phyloP scores from a whole-genome alignment of 2,797 vertebrate species.

The Forpus xanthops region DNA sequence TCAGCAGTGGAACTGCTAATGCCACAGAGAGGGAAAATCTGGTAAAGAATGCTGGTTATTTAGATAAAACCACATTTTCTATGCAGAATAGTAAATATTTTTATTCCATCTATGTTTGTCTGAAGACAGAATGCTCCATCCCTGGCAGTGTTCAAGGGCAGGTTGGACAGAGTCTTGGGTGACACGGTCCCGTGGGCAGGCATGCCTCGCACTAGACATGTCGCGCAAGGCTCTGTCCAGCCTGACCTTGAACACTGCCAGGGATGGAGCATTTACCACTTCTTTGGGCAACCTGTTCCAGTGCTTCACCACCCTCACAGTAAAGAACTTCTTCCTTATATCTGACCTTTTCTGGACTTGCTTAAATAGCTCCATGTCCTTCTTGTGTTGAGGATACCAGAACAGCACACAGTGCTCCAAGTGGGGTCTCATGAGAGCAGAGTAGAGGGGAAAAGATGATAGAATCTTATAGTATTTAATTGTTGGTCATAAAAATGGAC shows the following conservation, averaged over 20 bases:
- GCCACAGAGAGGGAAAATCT: background rate
- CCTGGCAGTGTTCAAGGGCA: background rate
- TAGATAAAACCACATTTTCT: background rate
- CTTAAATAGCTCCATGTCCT: background rate
- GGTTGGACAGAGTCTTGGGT: background rate
- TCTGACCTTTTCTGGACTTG: background rate
- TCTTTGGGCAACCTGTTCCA: background rate
- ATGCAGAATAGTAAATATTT: background rate
- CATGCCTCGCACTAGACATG: background rate
- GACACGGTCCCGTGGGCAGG: background rate
- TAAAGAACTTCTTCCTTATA: background rate
- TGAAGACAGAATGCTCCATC: background rate
- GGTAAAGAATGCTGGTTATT: background rate
- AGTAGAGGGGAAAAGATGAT: background rate
- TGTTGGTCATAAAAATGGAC: background rate
- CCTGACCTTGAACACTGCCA: background rate
- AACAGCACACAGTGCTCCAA: background rate
- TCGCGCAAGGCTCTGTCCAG: background rate
- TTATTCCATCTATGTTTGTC: background rate
- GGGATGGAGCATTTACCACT: background rate
- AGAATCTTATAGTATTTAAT: background rate
- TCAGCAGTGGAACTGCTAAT: background rate
- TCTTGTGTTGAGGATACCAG: background rate
- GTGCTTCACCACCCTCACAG: background rate
- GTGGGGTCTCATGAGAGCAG: background rate